These are phyloP conservation scores for Chlorops oryzae DNA, from an alignment of 1,140 invertebrate genomes.

Conservation along the genomic window DNA sequence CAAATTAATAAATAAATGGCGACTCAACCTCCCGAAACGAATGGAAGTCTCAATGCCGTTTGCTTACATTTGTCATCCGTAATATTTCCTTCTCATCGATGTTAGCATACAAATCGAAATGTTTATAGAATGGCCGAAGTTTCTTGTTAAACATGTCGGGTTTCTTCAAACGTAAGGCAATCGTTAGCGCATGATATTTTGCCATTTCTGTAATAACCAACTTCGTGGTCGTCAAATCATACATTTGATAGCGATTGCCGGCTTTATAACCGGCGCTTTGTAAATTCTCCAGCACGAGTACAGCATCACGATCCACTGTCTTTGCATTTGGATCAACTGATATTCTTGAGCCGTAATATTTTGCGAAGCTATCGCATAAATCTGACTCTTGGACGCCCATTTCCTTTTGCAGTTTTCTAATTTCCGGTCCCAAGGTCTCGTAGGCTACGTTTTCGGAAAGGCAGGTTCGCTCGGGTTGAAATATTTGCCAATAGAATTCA, in stretches of 20 bases:
- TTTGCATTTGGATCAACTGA: constrained; percentile 42
- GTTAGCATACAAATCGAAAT: too few relatives aligned
- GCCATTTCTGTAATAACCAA: constrained; percentile 51
- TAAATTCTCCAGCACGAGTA: constrained; percentile 56
- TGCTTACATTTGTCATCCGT: too few relatives aligned
- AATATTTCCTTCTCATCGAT: too few relatives aligned
- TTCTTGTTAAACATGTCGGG: constrained; percentile 50
- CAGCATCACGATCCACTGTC: constrained; percentile 53
- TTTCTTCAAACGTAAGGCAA: constrained; percentile 52
- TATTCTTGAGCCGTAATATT: constrained; percentile 53
- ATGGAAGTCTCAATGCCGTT: too few relatives aligned
- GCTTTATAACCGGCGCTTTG: constrained; percentile 50
- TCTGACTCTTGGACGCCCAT: constrained; percentile 43
- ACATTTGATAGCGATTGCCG: constrained; percentile 49
- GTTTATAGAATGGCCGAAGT: constrained; percentile 40
- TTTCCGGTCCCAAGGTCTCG: constrained; percentile 48
- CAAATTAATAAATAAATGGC: too few relatives aligned
- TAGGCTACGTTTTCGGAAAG: constrained; percentile 56
- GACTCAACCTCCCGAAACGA: too few relatives aligned
- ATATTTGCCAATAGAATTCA: constrained; percentile 51
- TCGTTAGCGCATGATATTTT: constrained; percentile 54
- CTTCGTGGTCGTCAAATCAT: constrained; percentile 50
- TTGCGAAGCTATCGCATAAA: constrained; percentile 50
- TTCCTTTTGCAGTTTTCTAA: constrained; percentile 51
- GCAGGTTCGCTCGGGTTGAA: constrained; percentile 55